Evolutionary conservation across 2,888 invertebrate genomes (phyloP).

Genomic region (Holacanthella duospinosa): DNA sequence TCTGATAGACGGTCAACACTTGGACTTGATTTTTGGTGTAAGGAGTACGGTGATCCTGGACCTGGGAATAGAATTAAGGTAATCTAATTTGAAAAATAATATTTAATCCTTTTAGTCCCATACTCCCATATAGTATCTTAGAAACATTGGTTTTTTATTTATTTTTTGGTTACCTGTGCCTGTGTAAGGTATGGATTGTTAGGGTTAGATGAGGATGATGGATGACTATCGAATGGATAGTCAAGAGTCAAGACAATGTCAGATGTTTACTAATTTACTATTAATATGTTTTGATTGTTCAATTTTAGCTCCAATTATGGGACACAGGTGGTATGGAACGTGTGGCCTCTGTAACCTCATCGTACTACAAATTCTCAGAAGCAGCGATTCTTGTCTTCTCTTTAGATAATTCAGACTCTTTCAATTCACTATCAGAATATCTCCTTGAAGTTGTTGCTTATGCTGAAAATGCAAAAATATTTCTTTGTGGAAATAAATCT

Average conservation of each 20-base stretch:
- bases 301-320: slow-evolving; percentile 81
- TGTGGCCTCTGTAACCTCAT: slow-evolving; percentile 86
- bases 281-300: slow-evolving; percentile 28
- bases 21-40: slow-evolving; percentile 70
- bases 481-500: slow-evolving; percentile 82
- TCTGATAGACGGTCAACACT: slow-evolving; percentile 75
- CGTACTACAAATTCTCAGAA: slow-evolving; percentile 91
- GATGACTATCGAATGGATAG: neutral
- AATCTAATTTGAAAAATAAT: neutral
- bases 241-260: slow-evolving; percentile 3
- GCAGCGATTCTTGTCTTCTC: slow-evolving; percentile 87
- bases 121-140: neutral
- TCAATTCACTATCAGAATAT: slow-evolving; percentile 84
- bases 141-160: too few relatives aligned
- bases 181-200: too few relatives aligned
- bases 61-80: neutral
- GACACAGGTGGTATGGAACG: slow-evolving; percentile 96
- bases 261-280: slow-evolving; percentile 21
- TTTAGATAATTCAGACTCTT: slow-evolving; percentile 79
- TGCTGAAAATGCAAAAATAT: slow-evolving; percentile 90
- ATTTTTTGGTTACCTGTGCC: too few relatives aligned
- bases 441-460: slow-evolving; percentile 80
- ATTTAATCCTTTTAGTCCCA: neutral
- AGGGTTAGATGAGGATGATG: neutral
- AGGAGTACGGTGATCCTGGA: slow-evolving; percentile 2